These are phyloP conservation scores for Conchocele bisecta DNA, from an alignment of 2,888 invertebrate genomes.

Conservation along the genomic window DNA sequence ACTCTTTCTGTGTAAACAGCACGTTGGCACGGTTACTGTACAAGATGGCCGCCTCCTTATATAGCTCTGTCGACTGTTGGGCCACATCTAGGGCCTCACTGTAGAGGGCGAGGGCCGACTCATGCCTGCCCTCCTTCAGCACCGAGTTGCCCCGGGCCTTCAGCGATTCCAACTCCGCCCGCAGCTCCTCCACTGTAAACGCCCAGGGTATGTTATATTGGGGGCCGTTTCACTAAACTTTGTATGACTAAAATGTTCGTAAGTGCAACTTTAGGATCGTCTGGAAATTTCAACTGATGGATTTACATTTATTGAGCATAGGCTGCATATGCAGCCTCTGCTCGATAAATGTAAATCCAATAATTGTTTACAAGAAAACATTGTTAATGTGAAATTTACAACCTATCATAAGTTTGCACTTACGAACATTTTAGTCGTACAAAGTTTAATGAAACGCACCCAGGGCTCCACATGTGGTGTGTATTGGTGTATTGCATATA, in stretches of 20 bases:
- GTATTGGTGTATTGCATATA: no score
- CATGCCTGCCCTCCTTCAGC: constrained; percentile 33
- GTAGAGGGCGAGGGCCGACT: constrained; percentile 55
- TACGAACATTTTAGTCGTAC: no score
- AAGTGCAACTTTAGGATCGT: no score
- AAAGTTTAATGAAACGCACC: no score
- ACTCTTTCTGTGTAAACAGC: constrained; percentile 31
- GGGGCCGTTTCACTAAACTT: background rate
- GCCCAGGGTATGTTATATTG: background rate
- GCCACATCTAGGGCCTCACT: constrained; percentile 50
- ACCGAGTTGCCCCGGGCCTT: constrained; percentile 60
- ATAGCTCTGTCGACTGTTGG: constrained; percentile 36
- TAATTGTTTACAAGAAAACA: no score
- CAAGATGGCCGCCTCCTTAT: constrained; percentile 59
- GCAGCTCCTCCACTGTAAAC: constrained; percentile 52
- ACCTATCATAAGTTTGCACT: no score
- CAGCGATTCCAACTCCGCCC: constrained; percentile 38
- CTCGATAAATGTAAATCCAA: no score
- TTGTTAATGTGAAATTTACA: no score
- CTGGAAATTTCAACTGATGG: no score
- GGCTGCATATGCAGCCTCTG: no score
- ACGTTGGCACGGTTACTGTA: constrained; percentile 64
- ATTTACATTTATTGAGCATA: no score
- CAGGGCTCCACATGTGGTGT: no score
- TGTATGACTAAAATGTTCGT: background rate